A percentile compares a stretch with the other conserved stretches of the same genome.
phyloP scores from a whole-genome alignment of 2,113 vertebrate genomes.

The Mormyrus iriodes region DNA sequence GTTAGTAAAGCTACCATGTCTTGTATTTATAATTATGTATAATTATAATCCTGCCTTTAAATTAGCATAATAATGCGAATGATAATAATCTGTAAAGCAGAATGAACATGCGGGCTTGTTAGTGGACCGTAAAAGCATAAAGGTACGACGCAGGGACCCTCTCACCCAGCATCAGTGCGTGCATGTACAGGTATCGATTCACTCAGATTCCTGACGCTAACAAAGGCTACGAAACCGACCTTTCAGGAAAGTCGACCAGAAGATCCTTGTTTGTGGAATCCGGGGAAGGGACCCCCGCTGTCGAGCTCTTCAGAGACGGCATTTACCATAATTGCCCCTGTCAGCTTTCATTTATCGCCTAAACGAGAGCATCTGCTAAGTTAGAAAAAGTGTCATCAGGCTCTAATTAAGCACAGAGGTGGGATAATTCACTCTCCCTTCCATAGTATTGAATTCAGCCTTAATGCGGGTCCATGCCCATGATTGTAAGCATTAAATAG shows the following conservation, averaged over 20 bases:
- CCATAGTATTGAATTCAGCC: neutral
- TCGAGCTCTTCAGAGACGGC: neutral
- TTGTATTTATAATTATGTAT: slow-evolving; percentile 4
- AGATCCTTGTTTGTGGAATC: neutral
- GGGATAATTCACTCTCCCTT: neutral
- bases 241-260: slow-evolving; percentile 1
- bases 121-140: neutral
- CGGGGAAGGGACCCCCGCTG: neutral
- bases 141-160: neutral
- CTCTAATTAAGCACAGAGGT: neutral
- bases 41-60: neutral
- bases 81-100: neutral
- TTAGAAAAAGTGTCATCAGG: neutral
- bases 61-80: neutral
- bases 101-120: neutral
- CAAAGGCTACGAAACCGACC: neutral
- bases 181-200: neutral
- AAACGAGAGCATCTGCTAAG: neutral
- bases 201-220: neutral
- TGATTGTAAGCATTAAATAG: neutral
- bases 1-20: neutral
- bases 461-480: neutral
- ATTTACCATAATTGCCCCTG: neutral
- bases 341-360: neutral
- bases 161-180: neutral